These are phyloP conservation scores for Enteromius unitaeniatus DNA, from an alignment of 2,797 vertebrate species.

Conservation along the genomic window DNA sequence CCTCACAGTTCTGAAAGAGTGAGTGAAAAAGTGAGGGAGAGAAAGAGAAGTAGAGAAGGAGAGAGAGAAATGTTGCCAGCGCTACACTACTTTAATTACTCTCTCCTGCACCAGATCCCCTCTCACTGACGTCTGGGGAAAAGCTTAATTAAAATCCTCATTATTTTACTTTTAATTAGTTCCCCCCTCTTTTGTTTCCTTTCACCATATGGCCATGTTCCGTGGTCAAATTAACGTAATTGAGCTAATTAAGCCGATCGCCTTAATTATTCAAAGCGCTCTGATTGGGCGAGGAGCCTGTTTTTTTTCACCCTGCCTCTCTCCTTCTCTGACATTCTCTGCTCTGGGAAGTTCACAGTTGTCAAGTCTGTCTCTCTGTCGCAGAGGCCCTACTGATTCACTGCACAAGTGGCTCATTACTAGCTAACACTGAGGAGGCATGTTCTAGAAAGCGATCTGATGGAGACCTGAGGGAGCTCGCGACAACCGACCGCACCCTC, in stretches of 20 bases:
- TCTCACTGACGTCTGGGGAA: constrained; percentile 84
- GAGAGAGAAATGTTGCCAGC: constrained; percentile 70
- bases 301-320: constrained; percentile 67
- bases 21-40: constrained; percentile 49
- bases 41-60: constrained; percentile 32
- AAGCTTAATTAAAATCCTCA: constrained; percentile 88
- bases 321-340: constrained; percentile 72
- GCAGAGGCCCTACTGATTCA: constrained; percentile 39
- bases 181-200: constrained; percentile 86
- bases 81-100: constrained; percentile 73
- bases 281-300: constrained; percentile 76
- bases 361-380: constrained; percentile 64
- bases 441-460: constrained; percentile 52
- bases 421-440: constrained; percentile 26
- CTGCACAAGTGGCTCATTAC: constrained; percentile 61
- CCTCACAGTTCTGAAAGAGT: constrained; percentile 66
- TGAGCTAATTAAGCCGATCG: constrained; percentile 91
- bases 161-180: constrained; percentile 90
- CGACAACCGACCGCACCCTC: constrained; percentile 11
- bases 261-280: constrained; percentile 89
- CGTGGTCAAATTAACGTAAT: constrained; percentile 90
- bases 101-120: constrained; percentile 78
- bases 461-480: constrained; percentile 31
- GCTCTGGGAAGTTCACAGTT: constrained; percentile 72
- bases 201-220: constrained; percentile 86